These are phyloP conservation scores for Paralichthys olivaceus DNA, from an alignment of 2,113 vertebrate species.

Conservation along the genomic window DNA sequence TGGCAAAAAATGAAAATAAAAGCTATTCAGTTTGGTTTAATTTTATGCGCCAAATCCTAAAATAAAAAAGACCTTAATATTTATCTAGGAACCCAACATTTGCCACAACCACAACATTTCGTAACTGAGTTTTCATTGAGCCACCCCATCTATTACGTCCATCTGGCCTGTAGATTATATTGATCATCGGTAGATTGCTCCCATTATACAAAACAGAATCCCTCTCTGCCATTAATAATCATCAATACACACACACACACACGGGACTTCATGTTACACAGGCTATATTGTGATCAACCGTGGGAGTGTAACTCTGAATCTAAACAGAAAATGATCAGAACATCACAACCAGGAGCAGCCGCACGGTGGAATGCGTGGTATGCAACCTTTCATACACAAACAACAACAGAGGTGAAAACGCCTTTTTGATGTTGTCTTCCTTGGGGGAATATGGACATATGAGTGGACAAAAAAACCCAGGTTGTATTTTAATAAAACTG, in stretches of 20 bases:
- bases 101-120: too few species aligned
- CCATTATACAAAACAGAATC: background rate
- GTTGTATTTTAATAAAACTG: background rate
- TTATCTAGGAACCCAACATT: too few species aligned
- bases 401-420: conserved; percentile 22
- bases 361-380: conserved; percentile 83
- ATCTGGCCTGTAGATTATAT: background rate
- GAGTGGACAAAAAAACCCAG: background rate
- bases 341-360: conserved; percentile 57
- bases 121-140: background rate
- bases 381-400: conserved; percentile 67
- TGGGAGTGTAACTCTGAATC: background rate
- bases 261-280: background rate
- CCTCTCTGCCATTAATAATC: background rate
- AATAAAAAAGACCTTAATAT: background rate
- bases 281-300: background rate
- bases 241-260: background rate
- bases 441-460: background rate
- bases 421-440: background rate
- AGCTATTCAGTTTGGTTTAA: too few species aligned
- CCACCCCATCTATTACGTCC: background rate
- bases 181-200: background rate
- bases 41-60: too few species aligned
- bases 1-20: too few species aligned
- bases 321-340: conserved; percentile 26